Evolutionary conservation across 2,888 invertebrate species (phyloP).

Genomic region (Oscheius myriophilus): DNA sequence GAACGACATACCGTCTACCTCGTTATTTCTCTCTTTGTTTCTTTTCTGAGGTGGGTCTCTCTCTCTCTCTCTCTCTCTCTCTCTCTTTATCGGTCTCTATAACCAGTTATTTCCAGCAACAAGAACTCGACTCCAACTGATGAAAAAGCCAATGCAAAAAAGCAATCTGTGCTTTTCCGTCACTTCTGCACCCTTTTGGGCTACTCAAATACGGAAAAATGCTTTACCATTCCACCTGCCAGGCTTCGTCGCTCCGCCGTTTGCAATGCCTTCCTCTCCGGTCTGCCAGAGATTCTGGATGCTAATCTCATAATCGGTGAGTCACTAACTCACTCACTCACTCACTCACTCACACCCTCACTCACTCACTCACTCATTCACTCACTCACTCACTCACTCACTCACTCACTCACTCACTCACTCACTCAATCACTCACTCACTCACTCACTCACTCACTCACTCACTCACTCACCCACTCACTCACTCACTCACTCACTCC

Average conservation of each 20-base stretch:
- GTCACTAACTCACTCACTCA: not conserved
- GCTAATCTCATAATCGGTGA: conserved; percentile 92
- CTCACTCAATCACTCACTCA: conserved; percentile 80
- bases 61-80: no score
- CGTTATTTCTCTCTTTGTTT: conserved; percentile 93
- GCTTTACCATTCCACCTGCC: conserved; percentile 88
- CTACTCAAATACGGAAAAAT: conserved; percentile 88
- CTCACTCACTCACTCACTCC: not conserved
- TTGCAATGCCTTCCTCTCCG: conserved; percentile 93
- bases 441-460: not conserved
- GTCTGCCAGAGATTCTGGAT: conserved; percentile 86
- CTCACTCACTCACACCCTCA: not conserved
- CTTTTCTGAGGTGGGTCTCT: conserved; percentile 63
- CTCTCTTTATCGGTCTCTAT: conserved; percentile 1
- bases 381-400: not conserved
- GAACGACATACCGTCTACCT: conserved; percentile 94
- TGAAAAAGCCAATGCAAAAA: conserved; percentile 68
- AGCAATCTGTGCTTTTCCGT: conserved; percentile 85
- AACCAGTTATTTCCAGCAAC: conserved; percentile 33
- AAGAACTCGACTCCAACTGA: conserved; percentile 62
- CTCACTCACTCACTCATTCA: not conserved
- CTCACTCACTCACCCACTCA: not conserved
- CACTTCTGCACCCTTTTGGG: conserved; percentile 92
- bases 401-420: not conserved
- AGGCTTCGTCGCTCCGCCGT: conserved; percentile 87